Base-by-base conservation (phyloP, 2,113 vertebrate species). In the Dipodomys spectabilis region DNA sequence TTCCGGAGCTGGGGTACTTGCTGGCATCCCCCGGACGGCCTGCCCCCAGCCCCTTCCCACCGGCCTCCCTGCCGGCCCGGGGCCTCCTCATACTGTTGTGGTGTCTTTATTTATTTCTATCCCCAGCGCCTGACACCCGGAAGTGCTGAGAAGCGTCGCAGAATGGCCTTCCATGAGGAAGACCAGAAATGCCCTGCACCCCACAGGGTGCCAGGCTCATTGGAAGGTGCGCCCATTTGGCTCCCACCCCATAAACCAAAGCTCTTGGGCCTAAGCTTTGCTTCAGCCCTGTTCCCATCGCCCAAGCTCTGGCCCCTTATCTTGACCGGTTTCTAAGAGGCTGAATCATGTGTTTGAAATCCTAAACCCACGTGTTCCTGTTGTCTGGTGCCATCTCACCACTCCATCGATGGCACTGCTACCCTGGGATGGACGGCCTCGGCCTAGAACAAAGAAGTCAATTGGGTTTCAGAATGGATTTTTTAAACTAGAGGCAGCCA, bases 271-370 rank as follows among this genome's bases (percentile, higher is more conserved):
- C 44, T 53, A 80, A 95, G 28, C 68, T n/a, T 72, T 22, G 25
- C n/a, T 11, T 85, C 44, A 11, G 12, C 10, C n/a, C 20, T 1
- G 5, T 79, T 49, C 39, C 32, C 15, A 28, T 20, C 44, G 10
- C 23, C 45, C 27, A 71, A 60, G n/a, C 78, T 27, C 82, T 30
- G 82, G 57, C 78, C 75, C 72, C 74, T 44, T 86, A 57, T 62
- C 60, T 77, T 88, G 44, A 25, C 30, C 27, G 32, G 45, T 78
- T 86, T 86, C 30, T 74, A 60, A 83, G 69, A 57, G 45, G 39
- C 85, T 78, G 19, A 35, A 78, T 68, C 53, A 57, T 82, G 77
- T 49, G 65, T 96, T 79, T 90, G 85, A 96, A 91, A 88, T 93
- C 87, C 57, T 82, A 92, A 93, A 73, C 39, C 2, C 0, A 18